Conservation (phyloP, 2,888 invertebrate species). For the Euphydryas editha region DNA sequence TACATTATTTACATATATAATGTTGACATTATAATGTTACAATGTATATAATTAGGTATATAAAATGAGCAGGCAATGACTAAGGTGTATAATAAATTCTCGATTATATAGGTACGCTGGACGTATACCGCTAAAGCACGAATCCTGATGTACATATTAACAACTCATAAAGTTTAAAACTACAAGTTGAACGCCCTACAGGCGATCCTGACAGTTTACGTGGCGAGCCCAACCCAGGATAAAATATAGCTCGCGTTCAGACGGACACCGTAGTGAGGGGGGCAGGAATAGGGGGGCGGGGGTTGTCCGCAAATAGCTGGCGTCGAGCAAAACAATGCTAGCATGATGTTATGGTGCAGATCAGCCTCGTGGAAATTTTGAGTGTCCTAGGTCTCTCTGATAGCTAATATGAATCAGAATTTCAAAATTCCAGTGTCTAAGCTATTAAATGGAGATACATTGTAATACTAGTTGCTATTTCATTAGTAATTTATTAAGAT, state of each 20-base stretch:
- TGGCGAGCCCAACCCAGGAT: slow-evolving; percentile 77
- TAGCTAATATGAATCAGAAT: slow-evolving; percentile 10
- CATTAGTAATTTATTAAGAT: background rate
- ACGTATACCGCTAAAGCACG: background rate
- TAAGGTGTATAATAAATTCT: background rate
- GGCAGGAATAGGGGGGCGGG: slow-evolving; percentile 45
- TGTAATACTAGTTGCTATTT: background rate
- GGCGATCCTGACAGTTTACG: slow-evolving; percentile 80
- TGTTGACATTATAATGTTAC: background rate
- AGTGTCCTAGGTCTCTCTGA: slow-evolving; percentile 34
- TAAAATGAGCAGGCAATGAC: background rate
- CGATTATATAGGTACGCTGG: background rate
- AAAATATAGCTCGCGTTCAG: slow-evolving; percentile 81
- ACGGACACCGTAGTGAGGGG: slow-evolving; percentile 69
- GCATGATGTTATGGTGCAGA: slow-evolving; percentile 76
- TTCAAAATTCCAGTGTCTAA: background rate
- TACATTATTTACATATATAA: background rate
- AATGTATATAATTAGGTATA: background rate
- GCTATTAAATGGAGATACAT: background rate
- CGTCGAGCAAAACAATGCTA: slow-evolving; percentile 79
- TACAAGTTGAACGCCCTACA: slow-evolving; percentile 78
- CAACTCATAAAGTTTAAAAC: slow-evolving; percentile 57
- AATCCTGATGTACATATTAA: background rate
- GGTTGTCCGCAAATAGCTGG: slow-evolving; percentile 75
- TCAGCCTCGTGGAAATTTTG: slow-evolving; percentile 50